Conservation (phyloP, 2,888 invertebrate genomes). For the Acronicta psi region DNA sequence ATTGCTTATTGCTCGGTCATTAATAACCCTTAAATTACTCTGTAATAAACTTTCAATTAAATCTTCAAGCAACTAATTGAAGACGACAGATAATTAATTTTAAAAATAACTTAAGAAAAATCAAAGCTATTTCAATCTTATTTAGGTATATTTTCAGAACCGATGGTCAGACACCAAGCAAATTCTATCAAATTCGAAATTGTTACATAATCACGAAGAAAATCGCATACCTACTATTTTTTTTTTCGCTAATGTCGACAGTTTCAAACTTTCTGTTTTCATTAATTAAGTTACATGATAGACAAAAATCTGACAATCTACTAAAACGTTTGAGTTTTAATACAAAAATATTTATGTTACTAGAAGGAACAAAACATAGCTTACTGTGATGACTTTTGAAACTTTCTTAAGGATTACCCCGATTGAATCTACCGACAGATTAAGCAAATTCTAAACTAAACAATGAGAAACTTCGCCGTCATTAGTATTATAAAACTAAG, state of each 20-base stretch:
- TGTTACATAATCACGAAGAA: no score
- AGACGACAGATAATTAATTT: no score
- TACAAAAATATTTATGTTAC: neutral
- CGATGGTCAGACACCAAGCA: no score
- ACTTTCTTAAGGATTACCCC: conserved; percentile 11
- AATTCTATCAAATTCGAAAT: no score
- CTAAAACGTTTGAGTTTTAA: neutral
- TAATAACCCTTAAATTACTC: conserved; percentile 16
- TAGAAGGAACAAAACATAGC: conserved; percentile 25
- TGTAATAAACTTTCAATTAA: neutral
- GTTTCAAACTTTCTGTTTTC: no score
- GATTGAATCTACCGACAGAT: conserved; percentile 27
- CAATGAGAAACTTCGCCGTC: conserved; percentile 30
- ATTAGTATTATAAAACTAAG: conserved; percentile 25
- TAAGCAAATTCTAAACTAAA: conserved; percentile 26
- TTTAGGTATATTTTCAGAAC: no score
- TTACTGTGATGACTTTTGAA: conserved; percentile 2
- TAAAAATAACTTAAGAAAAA: no score
- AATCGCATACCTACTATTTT: no score
- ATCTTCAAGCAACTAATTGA: neutral
- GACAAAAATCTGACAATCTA: no score
- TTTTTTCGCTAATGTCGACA: no score
- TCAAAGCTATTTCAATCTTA: no score
- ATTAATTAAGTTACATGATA: no score
- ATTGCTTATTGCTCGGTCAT: conserved; percentile 37